Conservation (phyloP, 2,888 invertebrate species). For the Xestia ashworthii region DNA sequence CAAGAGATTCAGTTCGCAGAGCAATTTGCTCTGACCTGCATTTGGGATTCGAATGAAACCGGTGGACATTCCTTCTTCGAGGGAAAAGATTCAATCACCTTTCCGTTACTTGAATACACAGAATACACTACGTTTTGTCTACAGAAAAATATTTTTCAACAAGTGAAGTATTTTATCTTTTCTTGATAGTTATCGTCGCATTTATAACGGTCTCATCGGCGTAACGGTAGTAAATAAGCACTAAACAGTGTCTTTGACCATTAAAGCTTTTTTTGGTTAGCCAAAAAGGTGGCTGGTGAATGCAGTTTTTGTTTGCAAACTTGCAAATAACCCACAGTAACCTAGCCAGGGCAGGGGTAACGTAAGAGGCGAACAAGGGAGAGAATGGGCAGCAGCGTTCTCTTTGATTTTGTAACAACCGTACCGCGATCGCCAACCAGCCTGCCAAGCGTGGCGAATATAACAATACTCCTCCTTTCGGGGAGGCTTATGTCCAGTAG, state of each 20-base stretch:
- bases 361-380: too few species aligned
- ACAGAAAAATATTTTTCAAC: conserved; percentile 24
- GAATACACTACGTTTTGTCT: conserved; percentile 18
- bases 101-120: conserved; percentile 51
- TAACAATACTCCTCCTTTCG: too few species aligned
- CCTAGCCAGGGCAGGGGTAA: neutral
- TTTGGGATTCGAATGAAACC: conserved; percentile 64
- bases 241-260: conserved; percentile 31
- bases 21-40: conserved; percentile 61
- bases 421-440: too few species aligned
- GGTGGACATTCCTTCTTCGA: conserved; percentile 52
- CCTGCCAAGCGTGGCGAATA: too few species aligned
- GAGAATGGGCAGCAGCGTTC: too few species aligned
- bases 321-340: neutral
- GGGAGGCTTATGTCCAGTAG: too few species aligned
- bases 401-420: too few species aligned
- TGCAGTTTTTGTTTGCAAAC: conserved; percentile 2
- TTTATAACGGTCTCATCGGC: conserved; percentile 19
- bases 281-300: neutral
- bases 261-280: neutral
- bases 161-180: conserved; percentile 2
- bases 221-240: conserved; percentile 35
- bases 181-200: conserved; percentile 10
- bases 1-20: conserved; percentile 46
- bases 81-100: conserved; percentile 65